Base-by-base conservation (phyloP, 2,888 invertebrate genomes). In the Polydrusus tereticollis region DNA sequence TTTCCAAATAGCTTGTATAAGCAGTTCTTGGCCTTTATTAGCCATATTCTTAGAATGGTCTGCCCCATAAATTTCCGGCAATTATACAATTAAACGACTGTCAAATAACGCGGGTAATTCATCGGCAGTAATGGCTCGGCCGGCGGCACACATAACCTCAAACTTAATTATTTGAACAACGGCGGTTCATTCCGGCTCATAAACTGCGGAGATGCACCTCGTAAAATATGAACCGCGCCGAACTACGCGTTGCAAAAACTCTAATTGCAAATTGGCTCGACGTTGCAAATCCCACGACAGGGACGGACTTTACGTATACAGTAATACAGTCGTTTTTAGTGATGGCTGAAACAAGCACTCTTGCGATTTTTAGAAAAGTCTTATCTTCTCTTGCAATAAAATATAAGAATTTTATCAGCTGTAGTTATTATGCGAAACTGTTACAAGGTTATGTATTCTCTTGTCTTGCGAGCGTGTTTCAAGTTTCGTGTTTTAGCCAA, bases 221-320 rank as follows among this genome's bases (percentile, higher is more conserved):
- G 78, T 82, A 82, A 82, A 82, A 82, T 82, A 82, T 82, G 79
- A 81, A 80, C 79, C 78, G 76, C 78, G 76, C 77, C 79, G 81
- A 81, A 81, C 80, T 80, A 79, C 80, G 76, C 60, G 65, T 63
- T 77, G 81, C 80, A 82, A 81, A 82, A 82, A 82, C 78, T 78
- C 78, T 82, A 82, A 82, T 82, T 82, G 82, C 80, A 82, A 82
- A 82, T 82, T 82, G 52, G 52, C 52, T 52, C 52, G 52, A 52
- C 52, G 52, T 52, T 52, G 52, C 52, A 52, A 52, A 52, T 52
- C 52, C 52, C 52, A 29, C 14, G 29, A 10, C 52, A 52, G 52
- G 8, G 29, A n/a, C 26, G 52, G 29, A 52, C 29, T 29, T 52
- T 14, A 52, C 5, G n/a, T 47, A 23, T 23, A n/a, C n/a, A n/a